phyloP scores from a whole-genome alignment of 2,888 invertebrate genomes.

The Griposia aprilina region DNA sequence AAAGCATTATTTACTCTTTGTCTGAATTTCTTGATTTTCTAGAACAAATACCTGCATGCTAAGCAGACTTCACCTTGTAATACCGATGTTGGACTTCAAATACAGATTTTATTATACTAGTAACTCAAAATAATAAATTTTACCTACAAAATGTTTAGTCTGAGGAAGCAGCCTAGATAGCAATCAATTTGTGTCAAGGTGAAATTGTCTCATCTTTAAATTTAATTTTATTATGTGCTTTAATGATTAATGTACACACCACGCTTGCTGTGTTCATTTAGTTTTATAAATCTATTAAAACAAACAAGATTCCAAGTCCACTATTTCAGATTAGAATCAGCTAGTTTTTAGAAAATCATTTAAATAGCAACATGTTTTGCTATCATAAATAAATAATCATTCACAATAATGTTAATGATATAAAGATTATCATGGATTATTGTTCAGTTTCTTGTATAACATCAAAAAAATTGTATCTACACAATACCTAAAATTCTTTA shows the following conservation, averaged over 20 bases:
- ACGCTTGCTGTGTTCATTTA: background rate
- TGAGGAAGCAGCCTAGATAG: conserved; percentile 68
- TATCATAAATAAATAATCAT: conserved; percentile 20
- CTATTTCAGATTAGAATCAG: background rate
- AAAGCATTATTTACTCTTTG: background rate
- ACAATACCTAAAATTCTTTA: conserved; percentile 12
- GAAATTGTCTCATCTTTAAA: conserved; percentile 56
- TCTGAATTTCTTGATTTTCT: background rate
- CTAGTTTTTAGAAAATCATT: background rate
- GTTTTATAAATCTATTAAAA: background rate
- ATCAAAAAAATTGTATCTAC: background rate
- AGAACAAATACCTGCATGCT: background rate
- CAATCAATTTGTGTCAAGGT: conserved; percentile 79
- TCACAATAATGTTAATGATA: conserved; percentile 10
- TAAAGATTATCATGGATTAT: conserved; percentile 31
- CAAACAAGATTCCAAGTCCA: background rate
- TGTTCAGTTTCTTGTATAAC: background rate
- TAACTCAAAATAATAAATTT: conserved; percentile 42
- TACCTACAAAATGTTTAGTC: conserved; percentile 33
- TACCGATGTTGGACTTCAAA: conserved; percentile 24
- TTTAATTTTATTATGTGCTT: conserved; percentile 49
- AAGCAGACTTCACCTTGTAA: conserved; percentile 7
- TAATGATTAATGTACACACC: conserved; percentile 32
- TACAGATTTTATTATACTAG: conserved; percentile 9
- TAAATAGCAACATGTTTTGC: background rate